Evolutionary conservation across 2,113 vertebrate species (phyloP).

Genomic region (Azemiops feae): DNA sequence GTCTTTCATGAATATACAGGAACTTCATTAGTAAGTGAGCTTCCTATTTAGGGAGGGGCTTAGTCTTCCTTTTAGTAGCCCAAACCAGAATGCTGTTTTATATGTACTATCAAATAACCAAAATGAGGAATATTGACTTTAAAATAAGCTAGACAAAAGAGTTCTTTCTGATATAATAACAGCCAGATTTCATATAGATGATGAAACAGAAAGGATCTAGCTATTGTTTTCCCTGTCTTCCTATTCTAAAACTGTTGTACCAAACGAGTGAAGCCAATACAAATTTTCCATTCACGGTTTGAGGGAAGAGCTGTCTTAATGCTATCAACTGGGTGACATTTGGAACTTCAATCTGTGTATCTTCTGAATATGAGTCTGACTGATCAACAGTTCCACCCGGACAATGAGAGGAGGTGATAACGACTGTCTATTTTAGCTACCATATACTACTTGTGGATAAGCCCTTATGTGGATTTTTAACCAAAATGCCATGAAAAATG

Average conservation of each 20-base stretch:
- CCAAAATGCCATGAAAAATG: background rate
- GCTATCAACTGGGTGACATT: constrained; percentile 46
- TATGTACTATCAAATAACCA: constrained; percentile 29
- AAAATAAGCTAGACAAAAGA: constrained; percentile 35
- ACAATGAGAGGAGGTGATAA: background rate
- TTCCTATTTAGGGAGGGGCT: constrained; percentile 28
- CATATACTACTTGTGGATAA: background rate
- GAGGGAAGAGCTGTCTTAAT: constrained; percentile 47
- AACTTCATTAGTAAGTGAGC: constrained; percentile 35
- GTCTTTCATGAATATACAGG: constrained; percentile 19
- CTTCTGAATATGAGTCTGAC: constrained; percentile 32
- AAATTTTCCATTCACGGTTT: constrained; percentile 47
- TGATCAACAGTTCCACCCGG: constrained; percentile 21
- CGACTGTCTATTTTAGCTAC: constrained; percentile 27
- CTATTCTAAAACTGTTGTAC: constrained; percentile 51
- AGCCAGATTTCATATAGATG: constrained; percentile 46
- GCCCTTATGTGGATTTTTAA: background rate
- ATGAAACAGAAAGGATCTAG: constrained; percentile 35
- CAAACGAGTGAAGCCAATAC: constrained; percentile 42
- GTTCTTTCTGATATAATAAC: constrained; percentile 24
- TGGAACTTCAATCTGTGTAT: constrained; percentile 47
- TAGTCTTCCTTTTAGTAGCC: constrained; percentile 35
- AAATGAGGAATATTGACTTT: constrained; percentile 42
- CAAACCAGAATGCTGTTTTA: constrained; percentile 12
- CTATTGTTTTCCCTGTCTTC: constrained; percentile 23